phyloP scores from a whole-genome alignment of 2,113 vertebrate genomes.

The Dicerorhinus sumatrensis region DNA sequence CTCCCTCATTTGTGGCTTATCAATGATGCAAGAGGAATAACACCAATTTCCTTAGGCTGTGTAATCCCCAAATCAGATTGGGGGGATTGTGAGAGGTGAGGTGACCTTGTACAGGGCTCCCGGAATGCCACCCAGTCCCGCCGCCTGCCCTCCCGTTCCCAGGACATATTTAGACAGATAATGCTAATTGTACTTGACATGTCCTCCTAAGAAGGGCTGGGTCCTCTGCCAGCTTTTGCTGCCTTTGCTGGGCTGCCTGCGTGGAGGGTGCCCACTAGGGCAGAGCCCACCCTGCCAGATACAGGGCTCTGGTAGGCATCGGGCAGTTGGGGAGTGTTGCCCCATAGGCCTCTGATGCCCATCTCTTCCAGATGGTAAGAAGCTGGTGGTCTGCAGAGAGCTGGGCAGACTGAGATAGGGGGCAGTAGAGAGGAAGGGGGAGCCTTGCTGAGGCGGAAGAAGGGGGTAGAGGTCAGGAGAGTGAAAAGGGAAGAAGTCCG shows the following conservation, averaged over 20 bases:
- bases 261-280: not conserved
- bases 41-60: conserved; percentile 92
- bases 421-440: conserved; percentile 39
- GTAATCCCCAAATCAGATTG: conserved; percentile 96
- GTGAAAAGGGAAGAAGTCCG: not conserved
- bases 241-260: conserved; percentile 67
- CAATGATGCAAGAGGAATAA: conserved; percentile 91
- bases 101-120: conserved; percentile 92
- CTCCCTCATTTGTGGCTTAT: conserved; percentile 89
- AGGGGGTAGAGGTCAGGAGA: not conserved
- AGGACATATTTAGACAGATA: conserved; percentile 92
- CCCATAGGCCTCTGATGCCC: not conserved
- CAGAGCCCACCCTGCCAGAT: not conserved
- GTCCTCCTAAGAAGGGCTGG: conserved; percentile 89
- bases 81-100: conserved; percentile 91
- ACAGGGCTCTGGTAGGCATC: not conserved
- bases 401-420: not conserved
- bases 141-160: conserved; percentile 84
- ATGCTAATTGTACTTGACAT: conserved; percentile 91
- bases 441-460: not conserved
- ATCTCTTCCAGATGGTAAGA: not conserved
- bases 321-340: not conserved
- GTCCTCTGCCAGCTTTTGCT: conserved; percentile 82
- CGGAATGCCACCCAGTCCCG: conserved; percentile 89
- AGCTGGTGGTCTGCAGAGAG: not conserved